Conservation (phyloP, 1,140 invertebrate species). For the Cotesia glomerata region DNA sequence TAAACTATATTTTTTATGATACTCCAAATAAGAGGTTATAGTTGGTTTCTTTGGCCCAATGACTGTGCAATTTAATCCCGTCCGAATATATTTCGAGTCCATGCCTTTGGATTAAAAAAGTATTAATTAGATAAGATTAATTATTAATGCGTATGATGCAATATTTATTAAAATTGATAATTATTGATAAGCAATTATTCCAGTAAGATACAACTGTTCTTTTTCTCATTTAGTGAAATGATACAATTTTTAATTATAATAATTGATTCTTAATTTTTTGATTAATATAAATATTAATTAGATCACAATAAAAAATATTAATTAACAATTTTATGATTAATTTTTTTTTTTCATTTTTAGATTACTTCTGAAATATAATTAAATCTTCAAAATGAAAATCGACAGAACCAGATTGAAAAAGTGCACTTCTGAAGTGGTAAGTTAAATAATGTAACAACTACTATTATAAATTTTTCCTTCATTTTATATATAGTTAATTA, state of each 20-base stretch:
- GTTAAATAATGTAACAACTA: conserved; percentile 39
- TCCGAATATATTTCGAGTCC: conserved; percentile 6
- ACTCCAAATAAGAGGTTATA: conserved; percentile 41
- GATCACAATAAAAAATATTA: not conserved
- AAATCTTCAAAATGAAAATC: conserved; percentile 77
- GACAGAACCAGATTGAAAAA: conserved; percentile 86
- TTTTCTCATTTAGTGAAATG: no score
- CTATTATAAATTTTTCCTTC: not conserved
- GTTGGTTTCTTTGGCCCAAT: conserved; percentile 31
- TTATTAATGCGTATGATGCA: not conserved
- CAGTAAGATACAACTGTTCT: no score
- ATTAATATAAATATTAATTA: not conserved
- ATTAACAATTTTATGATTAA: conserved; percentile 34
- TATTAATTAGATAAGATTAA: conserved; percentile 2
- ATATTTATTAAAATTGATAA: not conserved
- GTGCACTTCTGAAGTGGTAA: conserved; percentile 85
- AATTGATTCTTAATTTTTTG: no score
- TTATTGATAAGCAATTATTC: not conserved
- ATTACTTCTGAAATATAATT: conserved; percentile 19
- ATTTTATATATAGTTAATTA: not conserved
- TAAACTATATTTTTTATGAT: not conserved
- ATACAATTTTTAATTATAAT: no score
- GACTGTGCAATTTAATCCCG: conserved; percentile 48
- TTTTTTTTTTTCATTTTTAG: conserved; percentile 41
- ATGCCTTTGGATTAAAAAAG: not conserved